A percentile compares a stretch with the other conserved stretches of the same genome.
Evolutionary conservation across 2,113 vertebrate genomes (phyloP).

Genomic region (Aphyosemion australe): DNA sequence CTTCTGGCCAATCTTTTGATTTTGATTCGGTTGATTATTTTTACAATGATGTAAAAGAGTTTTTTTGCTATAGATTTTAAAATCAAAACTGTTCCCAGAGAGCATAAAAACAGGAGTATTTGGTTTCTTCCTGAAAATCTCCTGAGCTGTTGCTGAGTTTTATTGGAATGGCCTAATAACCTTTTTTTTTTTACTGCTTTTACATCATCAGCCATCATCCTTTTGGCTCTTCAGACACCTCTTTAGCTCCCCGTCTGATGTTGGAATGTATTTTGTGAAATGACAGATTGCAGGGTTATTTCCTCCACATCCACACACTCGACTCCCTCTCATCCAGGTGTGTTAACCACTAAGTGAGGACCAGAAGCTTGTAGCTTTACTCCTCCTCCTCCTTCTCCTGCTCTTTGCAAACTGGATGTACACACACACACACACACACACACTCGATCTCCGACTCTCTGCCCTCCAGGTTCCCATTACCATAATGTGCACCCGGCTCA

Average conservation of each 20-base stretch:
- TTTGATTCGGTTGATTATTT: no score
- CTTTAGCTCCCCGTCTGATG: constrained; percentile 30
- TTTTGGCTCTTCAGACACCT: constrained; percentile 26
- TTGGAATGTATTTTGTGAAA: constrained; percentile 36
- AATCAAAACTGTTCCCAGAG: no score
- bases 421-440: no score
- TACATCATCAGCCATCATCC: constrained; percentile 7
- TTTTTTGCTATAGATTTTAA: no score
- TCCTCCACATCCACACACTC: constrained; percentile 33
- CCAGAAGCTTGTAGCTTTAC: constrained; percentile 15
- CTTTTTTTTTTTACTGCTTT: constrained; percentile 5
- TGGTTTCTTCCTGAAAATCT: not conserved
- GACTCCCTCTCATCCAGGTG: constrained; percentile 29
- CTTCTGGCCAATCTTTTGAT: no score
- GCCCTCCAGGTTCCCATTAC: constrained; percentile 54
- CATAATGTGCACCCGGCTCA: constrained; percentile 33
- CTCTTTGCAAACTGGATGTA: constrained; percentile 16
- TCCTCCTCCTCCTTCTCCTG: constrained; percentile 1
- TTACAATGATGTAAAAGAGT: no score
- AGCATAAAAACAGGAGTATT: no score
- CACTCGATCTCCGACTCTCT: constrained; percentile 7
- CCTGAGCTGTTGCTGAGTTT: not conserved
- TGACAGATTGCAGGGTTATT: constrained; percentile 36
- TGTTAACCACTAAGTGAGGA: constrained; percentile 28
- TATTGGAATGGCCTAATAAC: constrained; percentile 11